Percentiles rank a stretch among this genome's conserved stretches.
Conservation (phyloP, 2,888 invertebrate genomes). For the Machimus rusticus region DNA sequence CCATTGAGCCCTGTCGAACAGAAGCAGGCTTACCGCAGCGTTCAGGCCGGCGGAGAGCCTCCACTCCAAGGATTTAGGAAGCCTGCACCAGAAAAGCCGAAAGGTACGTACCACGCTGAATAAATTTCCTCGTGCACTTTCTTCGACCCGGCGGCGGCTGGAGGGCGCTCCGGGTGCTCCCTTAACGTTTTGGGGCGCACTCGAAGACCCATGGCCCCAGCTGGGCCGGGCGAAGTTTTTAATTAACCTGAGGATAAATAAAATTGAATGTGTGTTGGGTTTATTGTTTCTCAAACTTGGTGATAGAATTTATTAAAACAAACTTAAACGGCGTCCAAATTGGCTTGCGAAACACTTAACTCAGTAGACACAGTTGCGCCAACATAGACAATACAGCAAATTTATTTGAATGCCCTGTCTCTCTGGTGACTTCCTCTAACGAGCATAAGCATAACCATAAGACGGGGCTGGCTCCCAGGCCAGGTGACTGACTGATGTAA, state of each 20-base stretch:
- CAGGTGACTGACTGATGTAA: not conserved
- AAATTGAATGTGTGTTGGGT: constrained; percentile 12
- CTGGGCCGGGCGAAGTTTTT: constrained; percentile 1
- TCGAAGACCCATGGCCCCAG: not conserved
- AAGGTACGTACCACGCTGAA: constrained; percentile 67
- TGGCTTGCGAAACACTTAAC: constrained; percentile 37
- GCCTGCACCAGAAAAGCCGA: constrained; percentile 83
- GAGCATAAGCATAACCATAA: constrained; percentile 16
- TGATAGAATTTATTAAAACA: constrained; percentile 38
- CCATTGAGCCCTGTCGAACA: constrained; percentile 83
- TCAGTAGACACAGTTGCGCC: not conserved
- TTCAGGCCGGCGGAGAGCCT: constrained; percentile 94
- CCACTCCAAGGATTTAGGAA: constrained; percentile 92
- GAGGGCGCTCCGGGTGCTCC: not conserved
- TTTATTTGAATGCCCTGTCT: not conserved
- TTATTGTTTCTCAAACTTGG: constrained; percentile 17
- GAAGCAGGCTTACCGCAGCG: constrained; percentile 82
- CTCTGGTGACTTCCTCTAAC: constrained; percentile 24
- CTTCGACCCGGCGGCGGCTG: not conserved
- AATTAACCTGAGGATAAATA: constrained; percentile 18
- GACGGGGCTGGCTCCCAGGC: constrained; percentile 21
- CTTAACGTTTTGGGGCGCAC: not conserved
- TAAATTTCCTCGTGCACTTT: constrained; percentile 12
- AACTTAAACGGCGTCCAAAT: constrained; percentile 33
- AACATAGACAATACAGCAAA: not conserved